Conservation (phyloP, 2,888 invertebrate genomes). For the Drosophila prolongata region DNA sequence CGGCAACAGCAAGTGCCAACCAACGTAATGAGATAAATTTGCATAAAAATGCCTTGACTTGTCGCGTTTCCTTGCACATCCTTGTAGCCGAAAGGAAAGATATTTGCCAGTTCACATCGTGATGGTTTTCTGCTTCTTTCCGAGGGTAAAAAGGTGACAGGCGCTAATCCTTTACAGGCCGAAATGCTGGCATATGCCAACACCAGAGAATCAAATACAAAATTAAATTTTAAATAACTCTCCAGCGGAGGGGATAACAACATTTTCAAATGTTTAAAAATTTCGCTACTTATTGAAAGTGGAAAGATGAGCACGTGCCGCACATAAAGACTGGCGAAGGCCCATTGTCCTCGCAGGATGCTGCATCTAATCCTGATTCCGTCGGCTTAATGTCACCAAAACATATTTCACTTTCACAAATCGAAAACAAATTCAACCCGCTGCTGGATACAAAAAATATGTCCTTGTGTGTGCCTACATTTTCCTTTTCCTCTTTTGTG, state of each 20-base stretch:
- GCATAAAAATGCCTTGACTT: slow-evolving; percentile 69
- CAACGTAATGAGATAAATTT: slow-evolving; percentile 74
- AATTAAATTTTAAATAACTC: slow-evolving; percentile 58
- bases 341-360: slow-evolving; percentile 55
- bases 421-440: slow-evolving; percentile 77
- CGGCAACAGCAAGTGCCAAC: slow-evolving; percentile 35
- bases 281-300: slow-evolving; percentile 76
- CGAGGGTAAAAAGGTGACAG: slow-evolving; percentile 55
- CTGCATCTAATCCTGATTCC: slow-evolving; percentile 82
- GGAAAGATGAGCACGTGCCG: slow-evolving; percentile 78
- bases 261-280: slow-evolving; percentile 73
- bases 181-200: slow-evolving; percentile 67
- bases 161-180: slow-evolving; percentile 64
- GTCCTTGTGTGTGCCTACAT: slow-evolving; percentile 9
- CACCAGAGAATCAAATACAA: slow-evolving; percentile 44
- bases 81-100: slow-evolving; percentile 63
- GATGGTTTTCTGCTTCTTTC: neutral
- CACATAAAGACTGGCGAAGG: slow-evolving; percentile 56
- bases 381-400: slow-evolving; percentile 85
- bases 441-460: slow-evolving; percentile 60
- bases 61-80: slow-evolving; percentile 15
- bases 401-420: slow-evolving; percentile 82
- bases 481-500: slow-evolving; percentile 25
- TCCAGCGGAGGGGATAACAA: slow-evolving; percentile 61
- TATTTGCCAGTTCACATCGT: slow-evolving; percentile 31